phyloP scores from a whole-genome alignment of 2,888 invertebrate species.

The Piscicola geometra region DNA sequence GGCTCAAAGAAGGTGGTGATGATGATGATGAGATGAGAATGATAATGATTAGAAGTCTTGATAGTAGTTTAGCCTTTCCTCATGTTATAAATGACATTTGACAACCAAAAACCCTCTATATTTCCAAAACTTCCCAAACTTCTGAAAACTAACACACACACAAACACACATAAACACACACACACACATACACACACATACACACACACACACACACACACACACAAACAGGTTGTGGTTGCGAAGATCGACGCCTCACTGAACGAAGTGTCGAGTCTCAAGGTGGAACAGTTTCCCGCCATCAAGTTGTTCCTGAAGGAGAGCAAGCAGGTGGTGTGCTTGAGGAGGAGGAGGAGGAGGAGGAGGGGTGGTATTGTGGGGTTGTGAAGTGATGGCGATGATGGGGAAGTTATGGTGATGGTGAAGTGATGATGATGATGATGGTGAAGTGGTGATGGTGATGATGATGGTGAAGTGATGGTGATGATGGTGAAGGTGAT shows the following conservation, averaged over 20 bases:
- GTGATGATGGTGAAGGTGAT: neutral
- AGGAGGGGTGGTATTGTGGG: neutral
- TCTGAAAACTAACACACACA: too few species aligned
- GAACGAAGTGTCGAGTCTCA: constrained; percentile 92
- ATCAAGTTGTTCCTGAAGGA: constrained; percentile 76
- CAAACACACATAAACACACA: too few species aligned
- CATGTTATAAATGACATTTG: too few species aligned
- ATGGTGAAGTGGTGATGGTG: too few species aligned
- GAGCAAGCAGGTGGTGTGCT: constrained; percentile 62
- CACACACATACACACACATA: neutral
- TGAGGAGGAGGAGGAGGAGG: too few species aligned
- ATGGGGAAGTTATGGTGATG: too few species aligned
- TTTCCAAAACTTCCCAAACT: too few species aligned
- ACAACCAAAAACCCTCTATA: too few species aligned
- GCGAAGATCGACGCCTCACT: constrained; percentile 98
- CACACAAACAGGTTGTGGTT: constrained; percentile 65
- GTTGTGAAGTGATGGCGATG: too few species aligned
- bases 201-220: neutral
- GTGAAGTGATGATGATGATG: neutral
- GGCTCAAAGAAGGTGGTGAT: constrained; percentile 64
- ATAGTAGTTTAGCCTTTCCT: neutral
- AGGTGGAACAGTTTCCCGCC: constrained; percentile 74
- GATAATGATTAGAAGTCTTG: constrained; percentile 1
- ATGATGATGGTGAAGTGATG: too few species aligned
- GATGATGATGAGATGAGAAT: neutral